Conservation (phyloP, 2,797 vertebrate genomes). For the Falco concolor region DNA sequence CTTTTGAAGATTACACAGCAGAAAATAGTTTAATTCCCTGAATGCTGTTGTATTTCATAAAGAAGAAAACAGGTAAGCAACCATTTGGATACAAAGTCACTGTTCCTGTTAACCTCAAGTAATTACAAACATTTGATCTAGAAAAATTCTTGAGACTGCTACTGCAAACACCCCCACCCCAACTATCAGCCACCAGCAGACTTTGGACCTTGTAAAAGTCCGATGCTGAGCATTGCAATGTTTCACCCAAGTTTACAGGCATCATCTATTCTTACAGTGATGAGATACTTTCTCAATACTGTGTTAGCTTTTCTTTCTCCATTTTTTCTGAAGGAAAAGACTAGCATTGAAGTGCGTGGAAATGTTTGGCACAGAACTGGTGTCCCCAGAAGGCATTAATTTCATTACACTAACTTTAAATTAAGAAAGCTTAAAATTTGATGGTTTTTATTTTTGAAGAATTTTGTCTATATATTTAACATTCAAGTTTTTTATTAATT, state of each 20-base stretch:
- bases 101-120: neutral
- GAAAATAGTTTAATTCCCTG: neutral
- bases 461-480: no score
- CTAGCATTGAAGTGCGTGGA: neutral
- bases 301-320: neutral
- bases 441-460: neutral
- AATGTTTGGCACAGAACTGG: neutral
- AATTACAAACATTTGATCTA: neutral
- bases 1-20: neutral
- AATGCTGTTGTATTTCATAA: neutral
- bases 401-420: neutral
- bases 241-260: neutral
- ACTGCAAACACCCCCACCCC: neutral
- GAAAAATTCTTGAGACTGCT: neutral
- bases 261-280: fast-evolving
- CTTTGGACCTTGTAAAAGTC: no score
- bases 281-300: fast-evolving
- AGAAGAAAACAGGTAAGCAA: neutral
- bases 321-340: neutral
- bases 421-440: neutral
- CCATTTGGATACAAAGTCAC: no score
- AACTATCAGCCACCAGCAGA: fast-evolving
- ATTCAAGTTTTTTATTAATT: neutral
- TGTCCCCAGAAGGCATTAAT: neutral
- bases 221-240: neutral